Evolutionary conservation across 2,888 invertebrate genomes (phyloP).

Genomic region (Merodon equestris): DNA sequence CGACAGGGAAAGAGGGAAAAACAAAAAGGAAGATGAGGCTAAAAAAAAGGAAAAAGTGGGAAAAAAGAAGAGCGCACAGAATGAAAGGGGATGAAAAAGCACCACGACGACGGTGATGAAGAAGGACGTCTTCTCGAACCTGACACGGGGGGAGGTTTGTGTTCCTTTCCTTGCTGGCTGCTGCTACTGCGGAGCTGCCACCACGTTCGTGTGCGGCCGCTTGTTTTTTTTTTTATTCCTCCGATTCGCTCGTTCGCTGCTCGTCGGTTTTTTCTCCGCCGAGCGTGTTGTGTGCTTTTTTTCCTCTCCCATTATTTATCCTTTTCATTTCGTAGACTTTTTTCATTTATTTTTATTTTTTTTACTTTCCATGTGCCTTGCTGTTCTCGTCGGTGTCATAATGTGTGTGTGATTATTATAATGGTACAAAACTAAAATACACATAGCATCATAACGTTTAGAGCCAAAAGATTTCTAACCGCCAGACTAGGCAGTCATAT

Average conservation of each 20-base stretch:
- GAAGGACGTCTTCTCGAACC: slow-evolving; percentile 67
- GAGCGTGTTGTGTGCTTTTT: slow-evolving; percentile 68
- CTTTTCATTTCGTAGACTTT: slow-evolving; percentile 61
- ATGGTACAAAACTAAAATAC: slow-evolving; percentile 71
- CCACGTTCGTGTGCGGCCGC: slow-evolving; percentile 64
- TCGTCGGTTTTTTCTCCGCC: slow-evolving; percentile 65
- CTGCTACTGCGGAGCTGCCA: no score
- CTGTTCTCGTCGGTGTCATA: slow-evolving; percentile 55
- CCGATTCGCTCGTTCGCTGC: slow-evolving; percentile 67
- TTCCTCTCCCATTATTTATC: slow-evolving; percentile 69
- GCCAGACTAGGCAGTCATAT: slow-evolving; percentile 72
- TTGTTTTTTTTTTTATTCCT: slow-evolving; percentile 50
- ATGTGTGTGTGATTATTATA: slow-evolving; percentile 68
- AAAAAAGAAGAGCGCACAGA: no score
- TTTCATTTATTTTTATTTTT: slow-evolving; percentile 33
- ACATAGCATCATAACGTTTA: slow-evolving; percentile 73
- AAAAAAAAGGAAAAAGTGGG: no score
- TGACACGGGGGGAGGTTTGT: slow-evolving; percentile 35
- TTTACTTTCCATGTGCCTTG: slow-evolving; percentile 27
- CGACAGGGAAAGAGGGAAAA: slow-evolving; percentile 50
- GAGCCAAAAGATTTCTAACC: slow-evolving; percentile 74
- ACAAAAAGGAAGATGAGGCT: no score
- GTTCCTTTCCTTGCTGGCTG: slow-evolving; percentile 38
- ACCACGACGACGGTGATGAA: slow-evolving; percentile 43
- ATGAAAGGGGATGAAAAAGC: slow-evolving; percentile 52